Base-by-base conservation (phyloP, 2,113 vertebrate genomes). In the Recurvirostra avosetta region DNA sequence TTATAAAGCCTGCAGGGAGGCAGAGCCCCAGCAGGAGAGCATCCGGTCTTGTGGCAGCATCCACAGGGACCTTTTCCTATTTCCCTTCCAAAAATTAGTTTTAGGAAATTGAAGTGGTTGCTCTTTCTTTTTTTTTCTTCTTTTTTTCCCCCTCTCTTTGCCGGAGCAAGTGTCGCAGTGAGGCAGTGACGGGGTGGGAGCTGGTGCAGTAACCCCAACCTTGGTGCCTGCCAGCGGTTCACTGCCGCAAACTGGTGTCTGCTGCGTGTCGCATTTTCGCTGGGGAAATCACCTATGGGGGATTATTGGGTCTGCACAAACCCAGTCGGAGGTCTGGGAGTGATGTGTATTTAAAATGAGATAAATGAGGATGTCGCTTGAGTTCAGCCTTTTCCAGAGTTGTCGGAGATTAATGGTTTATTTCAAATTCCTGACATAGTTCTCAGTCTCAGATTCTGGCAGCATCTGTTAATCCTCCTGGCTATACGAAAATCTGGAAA, bases 371-470 rank as follows among this genome's bases (percentile, higher is more conserved):
- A 86, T 85, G 71, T 95, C 38, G 62, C 71, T 89, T 55, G 85
- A 82, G 87, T 90, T 91, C 89, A 95, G 55, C 45, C 74, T 79
- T 78, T 94, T 94, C 58, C 92, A 94, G 81, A 88, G 67, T 43
- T 97, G 87, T 76, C 0, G 1, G 71, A 95, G 96, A 94, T 96
- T 93, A 87, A 91, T 58, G 87, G 86, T 93, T 96, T 90, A 82
- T 95, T 95, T 89, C 74, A 83, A 90, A 95, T 96, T 91, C 85
- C 87, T 97, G 77, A 90, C 95, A 94, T 89, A 97, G 80, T 95
- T 96, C 86, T 95, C 45, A 90, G 86, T 72, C 84, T 95, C n/a
- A 50, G 73, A 53, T 85, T 88, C 86, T 81, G 92, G 55, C 89
- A 89, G 66, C 67, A 66, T 88, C 88, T 90, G 75, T 92, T 93